Evolutionary conservation across 2,888 invertebrate genomes (phyloP).

Genomic region (Microplitis deprimator): DNA sequence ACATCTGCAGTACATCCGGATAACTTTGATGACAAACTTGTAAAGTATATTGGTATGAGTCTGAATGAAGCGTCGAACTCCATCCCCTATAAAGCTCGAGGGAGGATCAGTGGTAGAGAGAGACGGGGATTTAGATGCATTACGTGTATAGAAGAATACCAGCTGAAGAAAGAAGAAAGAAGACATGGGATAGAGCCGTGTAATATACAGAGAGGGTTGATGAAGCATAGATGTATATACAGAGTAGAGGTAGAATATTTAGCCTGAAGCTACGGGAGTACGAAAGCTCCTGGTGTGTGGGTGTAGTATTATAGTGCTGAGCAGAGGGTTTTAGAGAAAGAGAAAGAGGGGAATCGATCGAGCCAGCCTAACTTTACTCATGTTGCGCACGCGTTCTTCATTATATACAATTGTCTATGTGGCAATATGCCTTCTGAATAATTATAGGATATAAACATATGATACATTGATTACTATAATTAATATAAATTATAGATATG

Average conservation of each 20-base stretch:
- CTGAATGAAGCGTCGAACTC: background rate
- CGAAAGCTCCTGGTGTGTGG: background rate
- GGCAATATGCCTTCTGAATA: background rate
- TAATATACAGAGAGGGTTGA: slow-evolving; percentile 15
- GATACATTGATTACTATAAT: background rate
- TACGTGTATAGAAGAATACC: background rate
- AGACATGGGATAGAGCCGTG: background rate
- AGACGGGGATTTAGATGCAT: background rate
- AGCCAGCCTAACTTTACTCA: background rate
- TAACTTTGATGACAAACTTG: slow-evolving; percentile 6
- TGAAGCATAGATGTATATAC: background rate
- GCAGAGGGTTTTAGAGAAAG: slow-evolving; percentile 12
- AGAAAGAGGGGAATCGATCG: slow-evolving; percentile 34
- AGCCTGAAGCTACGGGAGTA: slow-evolving; percentile 1
- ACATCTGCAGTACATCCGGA: slow-evolving; percentile 29
- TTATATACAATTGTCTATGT: background rate
- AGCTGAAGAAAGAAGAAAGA: background rate
- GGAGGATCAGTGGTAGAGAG: background rate
- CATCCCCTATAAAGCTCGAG: background rate
- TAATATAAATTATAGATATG: slow-evolving; percentile 8
- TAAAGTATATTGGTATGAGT: background rate
- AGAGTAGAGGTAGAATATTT: background rate
- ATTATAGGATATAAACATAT: background rate
- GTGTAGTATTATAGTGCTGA: background rate
- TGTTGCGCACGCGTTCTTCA: slow-evolving; percentile 33